Evolutionary conservation across 1,140 invertebrate genomes (phyloP).

Genomic region (Drosophila nasuta): DNA sequence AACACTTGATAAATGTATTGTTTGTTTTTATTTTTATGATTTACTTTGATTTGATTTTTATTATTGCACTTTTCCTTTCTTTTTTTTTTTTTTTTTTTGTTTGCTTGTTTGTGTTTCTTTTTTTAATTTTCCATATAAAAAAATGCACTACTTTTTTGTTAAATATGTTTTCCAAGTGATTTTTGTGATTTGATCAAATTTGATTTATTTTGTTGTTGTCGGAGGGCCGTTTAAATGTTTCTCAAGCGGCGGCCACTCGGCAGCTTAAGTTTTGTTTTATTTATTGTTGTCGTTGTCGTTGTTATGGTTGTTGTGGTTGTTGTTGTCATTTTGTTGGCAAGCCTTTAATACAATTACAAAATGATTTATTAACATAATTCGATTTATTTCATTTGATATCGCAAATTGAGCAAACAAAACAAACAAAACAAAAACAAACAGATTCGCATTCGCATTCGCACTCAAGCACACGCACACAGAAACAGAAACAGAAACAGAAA

Average conservation of each 20-base stretch:
- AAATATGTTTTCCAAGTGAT: background rate
- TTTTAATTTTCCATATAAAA: conserved; percentile 32
- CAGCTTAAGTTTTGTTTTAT: conserved; percentile 33
- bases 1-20: conserved; percentile 43
- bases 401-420: conserved; percentile 23
- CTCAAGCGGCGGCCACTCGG: conserved; percentile 12
- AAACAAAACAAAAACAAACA: conserved; percentile 42
- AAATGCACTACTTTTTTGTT: conserved; percentile 41
- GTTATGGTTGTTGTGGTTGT: conserved; percentile 33
- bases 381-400: conserved; percentile 14
- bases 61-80: conserved; percentile 37
- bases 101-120: conserved; percentile 5
- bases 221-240: conserved; percentile 21
- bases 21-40: conserved; percentile 12
- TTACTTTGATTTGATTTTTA: conserved; percentile 21
- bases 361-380: conserved; percentile 7
- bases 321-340: conserved; percentile 43
- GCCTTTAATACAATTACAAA: conserved; percentile 5
- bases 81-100: conserved; percentile 19
- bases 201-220: background rate
- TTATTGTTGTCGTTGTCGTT: conserved; percentile 16
- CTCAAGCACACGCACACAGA: conserved; percentile 18
- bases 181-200: background rate
- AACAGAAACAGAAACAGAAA: background rate
- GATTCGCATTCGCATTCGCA: conserved; percentile 25